A percentile compares a stretch with the other conserved stretches of the same genome.
Evolutionary conservation across 2,113 vertebrate species (phyloP).

Genomic region (Illadopsis cleaveri): DNA sequence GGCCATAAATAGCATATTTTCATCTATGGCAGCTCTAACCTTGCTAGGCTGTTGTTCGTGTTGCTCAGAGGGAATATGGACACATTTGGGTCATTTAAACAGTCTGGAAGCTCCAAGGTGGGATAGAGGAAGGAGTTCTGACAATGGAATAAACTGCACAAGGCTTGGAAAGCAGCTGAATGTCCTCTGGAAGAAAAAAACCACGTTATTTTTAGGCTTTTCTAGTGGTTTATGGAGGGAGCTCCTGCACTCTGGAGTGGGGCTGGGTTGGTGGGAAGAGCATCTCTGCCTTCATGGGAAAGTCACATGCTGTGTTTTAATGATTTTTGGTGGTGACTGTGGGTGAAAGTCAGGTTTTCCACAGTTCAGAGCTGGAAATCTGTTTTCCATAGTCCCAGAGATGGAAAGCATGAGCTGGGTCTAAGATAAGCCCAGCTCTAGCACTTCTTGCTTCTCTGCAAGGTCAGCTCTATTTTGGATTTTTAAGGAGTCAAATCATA

Average conservation of each 20-base stretch:
- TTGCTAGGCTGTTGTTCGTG: background rate
- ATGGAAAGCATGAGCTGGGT: background rate
- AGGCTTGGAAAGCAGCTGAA: background rate
- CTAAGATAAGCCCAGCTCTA: background rate
- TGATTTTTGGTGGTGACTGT: background rate
- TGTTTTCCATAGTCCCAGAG: background rate
- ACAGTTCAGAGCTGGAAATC: background rate
- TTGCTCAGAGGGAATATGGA: background rate
- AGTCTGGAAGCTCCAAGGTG: background rate
- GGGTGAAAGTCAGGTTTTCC: background rate
- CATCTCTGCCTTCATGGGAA: background rate
- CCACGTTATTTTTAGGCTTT: background rate
- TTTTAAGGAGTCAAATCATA: slow-evolving; percentile 23
- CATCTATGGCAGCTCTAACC: slow-evolving; percentile 14
- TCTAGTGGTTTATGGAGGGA: background rate
- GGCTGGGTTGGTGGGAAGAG: background rate
- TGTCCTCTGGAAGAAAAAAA: background rate
- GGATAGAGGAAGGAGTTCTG: background rate
- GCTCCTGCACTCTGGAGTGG: background rate
- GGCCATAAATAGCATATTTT: slow-evolving; percentile 22
- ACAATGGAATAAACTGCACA: background rate
- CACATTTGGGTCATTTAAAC: background rate
- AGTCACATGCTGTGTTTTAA: fast-evolving
- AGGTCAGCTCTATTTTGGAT: background rate
- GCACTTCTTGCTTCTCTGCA: background rate